Conservation (phyloP, 1,140 invertebrate genomes). For the Diorhabda elongata region DNA sequence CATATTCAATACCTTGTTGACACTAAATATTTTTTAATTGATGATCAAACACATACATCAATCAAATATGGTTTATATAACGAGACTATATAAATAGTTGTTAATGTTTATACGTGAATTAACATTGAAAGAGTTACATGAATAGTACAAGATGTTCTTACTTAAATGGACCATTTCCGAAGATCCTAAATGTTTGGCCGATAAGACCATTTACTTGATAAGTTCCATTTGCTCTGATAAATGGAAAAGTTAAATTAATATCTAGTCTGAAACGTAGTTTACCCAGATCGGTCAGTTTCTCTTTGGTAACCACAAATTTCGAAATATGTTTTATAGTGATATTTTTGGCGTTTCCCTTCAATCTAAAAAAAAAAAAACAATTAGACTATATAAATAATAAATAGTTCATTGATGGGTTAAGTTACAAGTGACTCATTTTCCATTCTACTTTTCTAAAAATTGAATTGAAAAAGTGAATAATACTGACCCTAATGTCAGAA, state of each 20-base stretch:
- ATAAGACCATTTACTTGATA: slow-evolving; percentile 39
- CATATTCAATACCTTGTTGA: too few relatives aligned
- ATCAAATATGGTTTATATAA: not conserved
- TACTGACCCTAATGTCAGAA: too few relatives aligned
- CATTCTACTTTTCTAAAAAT: too few relatives aligned
- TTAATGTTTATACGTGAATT: too few relatives aligned
- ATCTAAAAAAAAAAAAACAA: slow-evolving; percentile 28
- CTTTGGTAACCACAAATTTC: slow-evolving; percentile 42
- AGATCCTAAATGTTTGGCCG: slow-evolving; percentile 36
- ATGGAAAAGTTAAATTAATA: slow-evolving; percentile 41
- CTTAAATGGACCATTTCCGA: slow-evolving; percentile 42
- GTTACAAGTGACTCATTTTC: too few relatives aligned
- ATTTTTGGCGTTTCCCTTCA: slow-evolving; percentile 40
- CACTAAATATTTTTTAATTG: too few relatives aligned
- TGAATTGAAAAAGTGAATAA: too few relatives aligned
- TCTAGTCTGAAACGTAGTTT: slow-evolving; percentile 38
- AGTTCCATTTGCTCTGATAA: slow-evolving; percentile 35
- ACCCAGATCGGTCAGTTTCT: slow-evolving; percentile 35
- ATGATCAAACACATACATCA: not conserved
- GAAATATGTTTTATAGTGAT: slow-evolving; percentile 42
- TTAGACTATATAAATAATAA: too few relatives aligned
- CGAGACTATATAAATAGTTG: too few relatives aligned
- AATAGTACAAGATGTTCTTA: slow-evolving; percentile 19
- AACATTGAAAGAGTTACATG: too few relatives aligned
- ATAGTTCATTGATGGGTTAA: too few relatives aligned